Percentiles rank a stretch among this genome's conserved stretches.
Conservation (phyloP, 1,140 invertebrate species). For the Spodoptera frugiperda region DNA sequence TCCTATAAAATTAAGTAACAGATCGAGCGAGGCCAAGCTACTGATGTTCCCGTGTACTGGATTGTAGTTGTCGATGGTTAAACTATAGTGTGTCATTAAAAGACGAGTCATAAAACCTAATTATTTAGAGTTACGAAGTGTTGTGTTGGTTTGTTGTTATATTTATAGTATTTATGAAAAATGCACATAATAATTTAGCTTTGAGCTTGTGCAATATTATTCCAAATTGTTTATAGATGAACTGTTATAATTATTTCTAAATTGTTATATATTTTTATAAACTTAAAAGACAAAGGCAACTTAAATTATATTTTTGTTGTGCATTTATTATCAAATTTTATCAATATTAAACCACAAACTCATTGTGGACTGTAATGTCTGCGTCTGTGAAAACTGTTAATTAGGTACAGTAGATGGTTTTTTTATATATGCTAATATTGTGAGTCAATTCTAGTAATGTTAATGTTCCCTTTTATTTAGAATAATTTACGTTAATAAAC, state of each 20-base stretch:
- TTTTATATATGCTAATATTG: constrained; percentile 82
- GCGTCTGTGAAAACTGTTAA: constrained; percentile 77
- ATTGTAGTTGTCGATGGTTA: constrained; percentile 61
- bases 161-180: constrained; percentile 79
- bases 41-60: constrained; percentile 4
- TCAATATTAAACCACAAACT: constrained; percentile 78
- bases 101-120: constrained; percentile 58
- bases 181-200: constrained; percentile 82
- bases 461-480: constrained; percentile 83
- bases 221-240: constrained; percentile 83
- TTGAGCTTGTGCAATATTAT: constrained; percentile 84
- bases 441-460: constrained; percentile 85
- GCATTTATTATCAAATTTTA: constrained; percentile 85
- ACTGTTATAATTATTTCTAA: constrained; percentile 84
- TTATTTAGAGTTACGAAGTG: constrained; percentile 60
- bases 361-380: constrained; percentile 82
- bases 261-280: constrained; percentile 85
- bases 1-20: constrained; percentile 29
- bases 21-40: constrained; percentile 31
- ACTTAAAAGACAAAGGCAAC: constrained; percentile 82
- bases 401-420: constrained; percentile 77
- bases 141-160: constrained; percentile 83
- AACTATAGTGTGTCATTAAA: constrained; percentile 55
- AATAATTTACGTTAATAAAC: constrained; percentile 82
- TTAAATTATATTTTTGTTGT: constrained; percentile 84